Conservation (phyloP, 2,113 vertebrate genomes). For the Xenopus borealis region DNA sequence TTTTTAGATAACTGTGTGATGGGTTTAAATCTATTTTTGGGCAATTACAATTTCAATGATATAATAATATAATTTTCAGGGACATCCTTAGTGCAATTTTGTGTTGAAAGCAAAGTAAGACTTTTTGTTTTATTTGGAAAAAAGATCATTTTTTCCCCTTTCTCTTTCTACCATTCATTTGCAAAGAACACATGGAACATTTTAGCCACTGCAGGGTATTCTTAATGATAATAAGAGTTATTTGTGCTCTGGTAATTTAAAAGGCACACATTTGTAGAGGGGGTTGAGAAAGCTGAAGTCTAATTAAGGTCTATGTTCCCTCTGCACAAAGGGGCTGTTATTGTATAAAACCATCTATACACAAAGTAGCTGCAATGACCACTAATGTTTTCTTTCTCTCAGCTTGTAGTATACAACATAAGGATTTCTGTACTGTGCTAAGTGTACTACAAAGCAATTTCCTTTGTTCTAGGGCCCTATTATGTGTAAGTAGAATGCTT, state of each 20-base stretch:
- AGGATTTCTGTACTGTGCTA: neutral
- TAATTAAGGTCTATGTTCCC: slow-evolving; percentile 40
- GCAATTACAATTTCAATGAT: slow-evolving; percentile 8
- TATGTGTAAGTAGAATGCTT: neutral
- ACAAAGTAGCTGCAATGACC: slow-evolving; percentile 4
- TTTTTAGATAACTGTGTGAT: neutral
- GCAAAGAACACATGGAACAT: slow-evolving; percentile 41
- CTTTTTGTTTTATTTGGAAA: slow-evolving; percentile 33
- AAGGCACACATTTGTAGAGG: slow-evolving; percentile 36
- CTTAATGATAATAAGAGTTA: slow-evolving; percentile 45
- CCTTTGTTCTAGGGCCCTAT: neutral
- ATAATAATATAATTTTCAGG: slow-evolving; percentile 20
- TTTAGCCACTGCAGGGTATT: slow-evolving; percentile 35
- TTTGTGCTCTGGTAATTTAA: slow-evolving; percentile 42
- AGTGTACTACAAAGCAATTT: neutral
- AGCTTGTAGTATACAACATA: neutral
- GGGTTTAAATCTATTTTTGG: slow-evolving; percentile 5
- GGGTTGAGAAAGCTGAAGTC: slow-evolving; percentile 21
- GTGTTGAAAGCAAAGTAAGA: slow-evolving; percentile 22
- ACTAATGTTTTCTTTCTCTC: slow-evolving; percentile 12
- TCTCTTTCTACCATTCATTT: slow-evolving; percentile 31
- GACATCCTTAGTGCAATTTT: neutral
- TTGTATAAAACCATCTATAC: slow-evolving; percentile 18
- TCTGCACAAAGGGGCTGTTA: slow-evolving; percentile 36
- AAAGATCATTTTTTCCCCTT: slow-evolving; percentile 16